Percentiles rank a stretch among this genome's conserved stretches.
phyloP scores from a whole-genome alignment of 1,140 invertebrate species.

The Solen grandis region DNA sequence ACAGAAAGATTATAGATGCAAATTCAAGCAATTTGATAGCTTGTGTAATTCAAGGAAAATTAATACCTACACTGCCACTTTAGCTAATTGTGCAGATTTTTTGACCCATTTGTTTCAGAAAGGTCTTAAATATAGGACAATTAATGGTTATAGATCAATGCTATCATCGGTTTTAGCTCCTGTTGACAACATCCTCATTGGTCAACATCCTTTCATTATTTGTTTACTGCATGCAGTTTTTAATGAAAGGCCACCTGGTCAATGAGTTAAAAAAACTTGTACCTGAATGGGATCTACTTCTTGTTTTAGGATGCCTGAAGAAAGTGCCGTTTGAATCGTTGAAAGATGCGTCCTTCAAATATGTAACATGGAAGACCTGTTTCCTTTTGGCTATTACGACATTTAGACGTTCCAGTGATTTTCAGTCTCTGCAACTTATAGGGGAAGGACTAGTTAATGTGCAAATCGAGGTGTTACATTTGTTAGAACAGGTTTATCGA shows the following conservation, averaged over 20 bases:
- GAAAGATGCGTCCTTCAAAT: background rate
- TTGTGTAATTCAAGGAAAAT: constrained; percentile 46
- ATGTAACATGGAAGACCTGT: background rate
- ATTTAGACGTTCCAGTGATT: background rate
- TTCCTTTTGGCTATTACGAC: too few relatives aligned
- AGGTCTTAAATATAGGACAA: constrained; percentile 16
- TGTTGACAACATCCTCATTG: background rate
- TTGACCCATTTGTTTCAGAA: background rate
- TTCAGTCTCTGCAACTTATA: constrained; percentile 7
- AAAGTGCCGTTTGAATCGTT: constrained; percentile 21
- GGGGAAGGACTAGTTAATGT: constrained; percentile 2
- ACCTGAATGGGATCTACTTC: constrained; percentile 42
- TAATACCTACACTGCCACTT: constrained; percentile 10
- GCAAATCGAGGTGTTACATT: constrained; percentile 15
- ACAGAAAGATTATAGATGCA: constrained; percentile 24
- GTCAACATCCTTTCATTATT: background rate
- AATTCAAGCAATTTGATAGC: constrained; percentile 39
- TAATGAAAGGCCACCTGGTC: constrained; percentile 9
- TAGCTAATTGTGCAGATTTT: constrained; percentile 20
- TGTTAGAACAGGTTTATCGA: constrained; percentile 12
- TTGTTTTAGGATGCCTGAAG: constrained; percentile 24
- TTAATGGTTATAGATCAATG: constrained; percentile 35
- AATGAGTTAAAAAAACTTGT: background rate
- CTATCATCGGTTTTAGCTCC: background rate
- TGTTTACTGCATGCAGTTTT: constrained; percentile 8